Percentiles rank a stretch among this genome's conserved stretches.
phyloP scores from a whole-genome alignment of 2,797 vertebrate species.

The Hydrolagus colliei region DNA sequence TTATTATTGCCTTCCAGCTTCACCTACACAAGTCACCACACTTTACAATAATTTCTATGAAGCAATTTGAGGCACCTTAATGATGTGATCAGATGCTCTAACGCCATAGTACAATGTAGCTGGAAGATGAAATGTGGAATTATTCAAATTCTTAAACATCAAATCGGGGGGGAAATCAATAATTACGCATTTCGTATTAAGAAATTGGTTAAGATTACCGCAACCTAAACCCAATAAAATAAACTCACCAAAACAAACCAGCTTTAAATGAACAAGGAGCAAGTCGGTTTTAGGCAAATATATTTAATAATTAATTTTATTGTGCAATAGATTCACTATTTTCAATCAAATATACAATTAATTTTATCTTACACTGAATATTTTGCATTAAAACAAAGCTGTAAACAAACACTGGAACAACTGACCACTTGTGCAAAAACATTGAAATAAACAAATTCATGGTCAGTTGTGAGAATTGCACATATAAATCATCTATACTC shows the following conservation, averaged over 20 bases:
- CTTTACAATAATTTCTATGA: too few species aligned
- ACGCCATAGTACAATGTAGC: too few species aligned
- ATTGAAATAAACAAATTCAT: slow-evolving; percentile 5
- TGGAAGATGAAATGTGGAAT: too few species aligned
- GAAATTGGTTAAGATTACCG: too few species aligned
- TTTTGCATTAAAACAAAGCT: neutral
- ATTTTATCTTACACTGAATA: neutral
- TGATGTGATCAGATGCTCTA: too few species aligned
- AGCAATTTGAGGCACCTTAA: too few species aligned
- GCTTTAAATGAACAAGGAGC: neutral
- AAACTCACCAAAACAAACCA: neutral
- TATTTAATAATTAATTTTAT: neutral
- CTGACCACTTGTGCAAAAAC: slow-evolving; percentile 24
- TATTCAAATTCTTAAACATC: too few species aligned
- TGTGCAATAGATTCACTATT: slow-evolving; percentile 8
- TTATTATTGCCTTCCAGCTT: too few species aligned
- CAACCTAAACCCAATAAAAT: slow-evolving; percentile 23
- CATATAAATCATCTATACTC: neutral
- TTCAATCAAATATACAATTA: too few species aligned
- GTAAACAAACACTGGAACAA: slow-evolving; percentile 20
- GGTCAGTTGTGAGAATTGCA: slow-evolving; percentile 23
- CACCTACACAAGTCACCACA: too few species aligned
- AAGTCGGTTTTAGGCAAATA: neutral
- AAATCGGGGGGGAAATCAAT: too few species aligned
- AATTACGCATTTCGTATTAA: too few species aligned